These are phyloP conservation scores for Helogale parvula DNA, from an alignment of 2,113 vertebrate genomes.

Conservation along the genomic window DNA sequence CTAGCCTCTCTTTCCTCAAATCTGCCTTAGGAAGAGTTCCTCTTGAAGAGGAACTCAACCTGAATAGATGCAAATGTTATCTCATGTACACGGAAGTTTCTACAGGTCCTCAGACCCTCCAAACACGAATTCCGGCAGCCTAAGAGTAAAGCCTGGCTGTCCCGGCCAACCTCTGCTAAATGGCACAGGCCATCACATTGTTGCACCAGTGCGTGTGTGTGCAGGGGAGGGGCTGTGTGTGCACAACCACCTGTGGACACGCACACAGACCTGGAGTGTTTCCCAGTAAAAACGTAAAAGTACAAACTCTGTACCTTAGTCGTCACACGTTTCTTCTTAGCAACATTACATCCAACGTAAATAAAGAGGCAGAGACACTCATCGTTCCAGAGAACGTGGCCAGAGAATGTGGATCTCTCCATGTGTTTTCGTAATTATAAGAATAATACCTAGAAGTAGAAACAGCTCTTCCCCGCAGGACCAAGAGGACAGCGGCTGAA, in stretches of 20 bases:
- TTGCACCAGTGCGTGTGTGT: too few species aligned
- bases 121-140: not conserved
- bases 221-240: too few species aligned
- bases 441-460: not conserved
- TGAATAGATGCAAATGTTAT: not conserved
- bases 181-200: fast-evolving
- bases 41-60: not conserved
- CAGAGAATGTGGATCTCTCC: not conserved
- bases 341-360: not conserved
- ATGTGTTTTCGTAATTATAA: not conserved
- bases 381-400: not conserved
- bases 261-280: not conserved
- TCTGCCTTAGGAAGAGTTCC: not conserved
- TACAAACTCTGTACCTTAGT: not conserved
- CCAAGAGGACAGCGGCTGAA: not conserved
- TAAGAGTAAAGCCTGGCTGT: not conserved
- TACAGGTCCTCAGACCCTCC: not conserved
- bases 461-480: not conserved
- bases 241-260: too few species aligned
- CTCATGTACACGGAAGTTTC: fast-evolving
- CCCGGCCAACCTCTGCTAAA: fast-evolving
- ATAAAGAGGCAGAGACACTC: not conserved
- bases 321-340: not conserved
- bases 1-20: not conserved
- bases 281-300: not conserved